A percentile compares a stretch with the other conserved stretches of the same genome.
These are phyloP conservation scores for Pholis gunnellus DNA, from an alignment of 2,113 vertebrate species.

Conservation along the genomic window DNA sequence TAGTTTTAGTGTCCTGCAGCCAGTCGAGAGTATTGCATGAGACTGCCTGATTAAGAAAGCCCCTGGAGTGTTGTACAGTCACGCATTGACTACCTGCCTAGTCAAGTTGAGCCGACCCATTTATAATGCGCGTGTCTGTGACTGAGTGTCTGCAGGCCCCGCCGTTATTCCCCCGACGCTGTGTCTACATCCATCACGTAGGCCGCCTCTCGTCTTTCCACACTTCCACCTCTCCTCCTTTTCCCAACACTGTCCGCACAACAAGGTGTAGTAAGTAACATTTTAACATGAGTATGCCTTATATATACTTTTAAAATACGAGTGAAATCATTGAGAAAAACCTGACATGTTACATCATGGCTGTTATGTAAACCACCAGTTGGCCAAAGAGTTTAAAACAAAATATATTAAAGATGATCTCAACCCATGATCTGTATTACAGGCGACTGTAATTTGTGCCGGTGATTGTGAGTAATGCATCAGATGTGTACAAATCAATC, in stretches of 20 bases:
- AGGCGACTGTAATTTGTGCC: too few relatives aligned
- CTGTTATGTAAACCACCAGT: too few relatives aligned
- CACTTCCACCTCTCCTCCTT: neutral
- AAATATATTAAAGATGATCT: too few relatives aligned
- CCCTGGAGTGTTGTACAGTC: conserved; percentile 21
- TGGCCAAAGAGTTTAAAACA: too few relatives aligned
- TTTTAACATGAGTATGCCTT: neutral
- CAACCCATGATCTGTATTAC: too few relatives aligned
- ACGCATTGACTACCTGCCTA: conserved; percentile 29
- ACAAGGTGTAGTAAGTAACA: neutral
- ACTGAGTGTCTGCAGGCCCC: neutral
- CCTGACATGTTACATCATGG: too few relatives aligned
- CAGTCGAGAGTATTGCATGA: neutral
- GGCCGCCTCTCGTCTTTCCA: neutral
- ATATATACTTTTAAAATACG: neutral
- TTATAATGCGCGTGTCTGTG: neutral
- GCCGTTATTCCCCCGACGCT: conserved; percentile 10
- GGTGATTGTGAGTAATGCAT: too few relatives aligned
- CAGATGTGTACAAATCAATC: too few relatives aligned
- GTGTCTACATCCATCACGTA: conserved; percentile 39
- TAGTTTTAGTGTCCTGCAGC: neutral
- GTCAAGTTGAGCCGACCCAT: conserved; percentile 28
- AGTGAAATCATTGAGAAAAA: too few relatives aligned
- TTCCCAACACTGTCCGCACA: neutral
- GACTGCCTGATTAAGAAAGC: conserved; percentile 33